Conservation (phyloP, 1,140 invertebrate genomes). For the Hetaerina americana region DNA sequence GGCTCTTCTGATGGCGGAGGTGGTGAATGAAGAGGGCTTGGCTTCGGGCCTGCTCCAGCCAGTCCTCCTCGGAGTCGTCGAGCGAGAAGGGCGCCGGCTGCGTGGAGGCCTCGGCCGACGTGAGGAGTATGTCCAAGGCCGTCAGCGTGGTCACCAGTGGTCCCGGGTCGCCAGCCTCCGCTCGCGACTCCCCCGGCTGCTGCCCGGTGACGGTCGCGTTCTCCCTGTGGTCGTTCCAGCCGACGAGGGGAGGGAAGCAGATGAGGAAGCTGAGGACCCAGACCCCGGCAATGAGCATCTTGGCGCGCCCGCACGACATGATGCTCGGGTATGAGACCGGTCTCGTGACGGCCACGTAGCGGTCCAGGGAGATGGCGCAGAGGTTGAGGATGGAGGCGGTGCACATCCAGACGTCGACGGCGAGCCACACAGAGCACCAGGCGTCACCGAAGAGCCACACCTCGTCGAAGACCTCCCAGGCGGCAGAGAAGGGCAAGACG, state of each 20-base stretch:
- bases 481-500: constrained; percentile 81
- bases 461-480: constrained; percentile 81
- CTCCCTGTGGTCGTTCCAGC: constrained; percentile 67
- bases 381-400: constrained; percentile 91
- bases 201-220: not conserved
- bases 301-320: constrained; percentile 79
- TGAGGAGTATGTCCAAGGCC: not conserved
- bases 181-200: not conserved
- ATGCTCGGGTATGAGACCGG: constrained; percentile 85
- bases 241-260: constrained; percentile 90
- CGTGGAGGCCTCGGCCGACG: constrained; percentile 13
- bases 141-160: constrained; percentile 5
- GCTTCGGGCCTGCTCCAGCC: not conserved
- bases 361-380: constrained; percentile 80
- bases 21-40: not conserved
- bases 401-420: constrained; percentile 92
- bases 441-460: constrained; percentile 86
- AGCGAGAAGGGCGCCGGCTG: not conserved
- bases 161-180: not conserved
- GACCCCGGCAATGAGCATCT: constrained; percentile 73
- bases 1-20: not conserved
- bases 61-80: not conserved
- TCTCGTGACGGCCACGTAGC: constrained; percentile 88
- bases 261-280: constrained; percentile 95
- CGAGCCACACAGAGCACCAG: constrained; percentile 86